A percentile compares a stretch with the other conserved stretches of the same genome.
These are phyloP conservation scores for Antheraea pernyi DNA, from an alignment of 1,140 invertebrate species.

Conservation along the genomic window DNA sequence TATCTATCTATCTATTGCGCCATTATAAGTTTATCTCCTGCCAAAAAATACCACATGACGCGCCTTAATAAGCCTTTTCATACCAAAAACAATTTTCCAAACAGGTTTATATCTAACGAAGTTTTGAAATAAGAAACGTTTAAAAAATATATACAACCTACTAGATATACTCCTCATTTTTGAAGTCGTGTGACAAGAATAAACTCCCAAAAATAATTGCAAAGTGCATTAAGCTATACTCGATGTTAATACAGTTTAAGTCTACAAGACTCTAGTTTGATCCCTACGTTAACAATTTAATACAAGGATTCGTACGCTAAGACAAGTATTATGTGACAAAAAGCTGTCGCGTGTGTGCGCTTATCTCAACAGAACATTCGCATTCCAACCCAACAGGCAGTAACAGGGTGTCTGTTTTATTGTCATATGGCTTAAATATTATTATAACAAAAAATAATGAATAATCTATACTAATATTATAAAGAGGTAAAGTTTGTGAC, in stretches of 20 bases:
- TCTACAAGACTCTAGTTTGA: not conserved
- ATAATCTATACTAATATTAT: no score
- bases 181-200: no score
- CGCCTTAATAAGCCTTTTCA: no score
- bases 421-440: not conserved
- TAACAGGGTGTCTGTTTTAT: not conserved
- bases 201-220: not conserved
- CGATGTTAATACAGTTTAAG: not conserved
- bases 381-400: constrained; percentile 22
- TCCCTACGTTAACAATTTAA: constrained; percentile 40
- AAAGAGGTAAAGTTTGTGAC: no score
- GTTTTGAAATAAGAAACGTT: no score
- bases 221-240: not conserved
- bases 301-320: constrained; percentile 43
- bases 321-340: constrained; percentile 62
- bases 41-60: no score
- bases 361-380: constrained; percentile 60
- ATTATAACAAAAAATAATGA: not conserved
- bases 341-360: constrained; percentile 45
- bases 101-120: no score
- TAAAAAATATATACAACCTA: no score
- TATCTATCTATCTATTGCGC: no score
- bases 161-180: no score
- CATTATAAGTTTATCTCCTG: no score
- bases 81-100: no score